Evolutionary conservation across 2,888 invertebrate species (phyloP), one percentile per base, ranked within the genome.

Genomic region (Syritta pipiens): DNA sequence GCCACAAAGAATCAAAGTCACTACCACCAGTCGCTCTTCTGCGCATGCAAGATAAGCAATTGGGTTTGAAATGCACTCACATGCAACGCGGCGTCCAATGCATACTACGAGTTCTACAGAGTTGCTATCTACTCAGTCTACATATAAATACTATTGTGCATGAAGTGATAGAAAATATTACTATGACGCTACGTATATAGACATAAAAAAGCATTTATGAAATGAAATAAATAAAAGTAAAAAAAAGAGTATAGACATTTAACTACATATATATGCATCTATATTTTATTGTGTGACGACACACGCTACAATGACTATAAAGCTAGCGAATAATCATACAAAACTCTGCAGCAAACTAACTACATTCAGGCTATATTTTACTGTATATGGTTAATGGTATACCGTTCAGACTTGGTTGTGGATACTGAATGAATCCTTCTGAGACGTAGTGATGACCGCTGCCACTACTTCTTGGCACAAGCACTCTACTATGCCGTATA

Each of bases 391-490:
- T 86, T 85, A 85, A 86, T 84, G 87, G 87, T 85, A 88, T 89
- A 89, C 89, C 89, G 85, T 89, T 89, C 84, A 89, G 85, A 83
- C 89, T 89, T 82, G 89, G 89, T 83, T 89, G 89, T 69, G 89
- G 88, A 79, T 89, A 89, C 83, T 89, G 89, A 74, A 89, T 89
- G 83, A 89, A 89, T 84, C 89, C 89, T 84, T 89, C 89, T 57
- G 89, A 88, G 82, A 89, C 87, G 82, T 89, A 89, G 72, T 88
- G 87, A 82, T 87, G 87, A 32, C 86, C 86, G 40, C 84, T 83
- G 42, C 83, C 82, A 1, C 83, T 84, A 76, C 83, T 84, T 22
- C 84, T 79, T 9, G 83, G 84, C 1, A 82, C 82, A 30, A 84
- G 83, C 49, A 86, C 85, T 59, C 84, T 81, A 71, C 83, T 84